A percentile compares a stretch with the other conserved stretches of the same genome.
Evolutionary conservation across 2,888 invertebrate species (phyloP).

Genomic region (Orthosia gracilis): DNA sequence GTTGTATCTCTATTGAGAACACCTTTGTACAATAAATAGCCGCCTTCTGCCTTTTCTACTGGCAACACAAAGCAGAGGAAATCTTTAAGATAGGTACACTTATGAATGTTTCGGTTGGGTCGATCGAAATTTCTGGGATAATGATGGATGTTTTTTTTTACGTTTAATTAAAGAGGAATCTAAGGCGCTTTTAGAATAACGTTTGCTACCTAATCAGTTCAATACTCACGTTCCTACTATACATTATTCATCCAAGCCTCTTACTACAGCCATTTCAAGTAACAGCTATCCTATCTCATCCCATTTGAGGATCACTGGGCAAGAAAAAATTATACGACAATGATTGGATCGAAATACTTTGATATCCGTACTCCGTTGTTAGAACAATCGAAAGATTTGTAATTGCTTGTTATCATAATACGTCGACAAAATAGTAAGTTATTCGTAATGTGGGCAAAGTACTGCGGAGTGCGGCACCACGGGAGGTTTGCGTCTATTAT

Average conservation of each 20-base stretch:
- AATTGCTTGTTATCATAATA: constrained; percentile 52
- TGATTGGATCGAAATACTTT: constrained; percentile 16
- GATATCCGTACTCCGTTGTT: constrained; percentile 2
- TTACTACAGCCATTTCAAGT: constrained; percentile 16
- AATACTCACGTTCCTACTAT: constrained; percentile 7
- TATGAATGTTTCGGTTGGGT: constrained; percentile 42
- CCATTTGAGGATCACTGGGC: constrained; percentile 11
- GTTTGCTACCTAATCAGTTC: not conserved
- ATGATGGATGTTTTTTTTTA: constrained; percentile 22
- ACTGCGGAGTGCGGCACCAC: constrained; percentile 46
- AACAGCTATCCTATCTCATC: constrained; percentile 17
- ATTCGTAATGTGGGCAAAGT: constrained; percentile 51
- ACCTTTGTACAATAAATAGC: constrained; percentile 78
- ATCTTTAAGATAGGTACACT: constrained; percentile 58
- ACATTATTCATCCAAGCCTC: constrained; percentile 27
- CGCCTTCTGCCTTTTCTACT: constrained; percentile 72
- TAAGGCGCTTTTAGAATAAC: not conserved
- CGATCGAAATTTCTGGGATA: constrained; percentile 31
- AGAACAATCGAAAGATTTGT: constrained; percentile 40
- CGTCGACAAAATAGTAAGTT: constrained; percentile 57
- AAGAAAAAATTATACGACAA: constrained; percentile 31
- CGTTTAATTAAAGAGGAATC: constrained; percentile 1
- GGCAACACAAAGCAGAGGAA: constrained; percentile 62
- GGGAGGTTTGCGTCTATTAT: constrained; percentile 76
- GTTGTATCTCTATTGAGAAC: constrained; percentile 81